Conservation (phyloP, 2,797 vertebrate genomes). For the Darevskia nairensis region DNA sequence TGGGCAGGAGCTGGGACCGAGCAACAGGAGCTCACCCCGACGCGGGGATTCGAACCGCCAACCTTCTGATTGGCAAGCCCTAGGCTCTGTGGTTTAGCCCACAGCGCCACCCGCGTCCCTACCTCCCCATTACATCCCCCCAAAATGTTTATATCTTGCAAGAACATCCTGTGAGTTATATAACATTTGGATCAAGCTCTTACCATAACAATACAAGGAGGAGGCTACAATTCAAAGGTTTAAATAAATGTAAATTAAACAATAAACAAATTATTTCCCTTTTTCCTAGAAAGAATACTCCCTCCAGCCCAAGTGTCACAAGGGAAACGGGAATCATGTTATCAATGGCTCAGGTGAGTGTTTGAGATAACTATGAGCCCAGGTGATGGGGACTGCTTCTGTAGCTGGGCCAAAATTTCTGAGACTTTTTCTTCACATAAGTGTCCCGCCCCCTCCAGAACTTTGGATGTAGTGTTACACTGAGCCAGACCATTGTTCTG, state of each 20-base stretch:
- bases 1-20: no score
- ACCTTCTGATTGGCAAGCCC: no score
- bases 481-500: no score
- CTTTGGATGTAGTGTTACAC: no score
- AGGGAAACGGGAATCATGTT: slow-evolving; percentile 78
- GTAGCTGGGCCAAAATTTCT: background rate
- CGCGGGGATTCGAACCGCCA: no score
- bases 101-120: no score
- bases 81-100: no score
- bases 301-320: slow-evolving; percentile 76
- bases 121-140: background rate
- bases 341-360: slow-evolving; percentile 81
- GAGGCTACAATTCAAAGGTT: background rate
- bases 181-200: background rate
- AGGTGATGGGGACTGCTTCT: background rate
- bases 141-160: background rate
- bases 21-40: no score
- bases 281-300: slow-evolving; percentile 86
- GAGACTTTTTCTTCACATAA: background rate
- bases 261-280: slow-evolving; percentile 22
- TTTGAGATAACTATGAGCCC: background rate
- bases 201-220: background rate
- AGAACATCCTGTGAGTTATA: background rate
- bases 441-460: no score
- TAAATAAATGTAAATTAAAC: background rate